Evolutionary conservation across 2,113 vertebrate species (phyloP), one percentile per base, ranked within the genome.

Genomic region (Anolis carolinensis): DNA sequence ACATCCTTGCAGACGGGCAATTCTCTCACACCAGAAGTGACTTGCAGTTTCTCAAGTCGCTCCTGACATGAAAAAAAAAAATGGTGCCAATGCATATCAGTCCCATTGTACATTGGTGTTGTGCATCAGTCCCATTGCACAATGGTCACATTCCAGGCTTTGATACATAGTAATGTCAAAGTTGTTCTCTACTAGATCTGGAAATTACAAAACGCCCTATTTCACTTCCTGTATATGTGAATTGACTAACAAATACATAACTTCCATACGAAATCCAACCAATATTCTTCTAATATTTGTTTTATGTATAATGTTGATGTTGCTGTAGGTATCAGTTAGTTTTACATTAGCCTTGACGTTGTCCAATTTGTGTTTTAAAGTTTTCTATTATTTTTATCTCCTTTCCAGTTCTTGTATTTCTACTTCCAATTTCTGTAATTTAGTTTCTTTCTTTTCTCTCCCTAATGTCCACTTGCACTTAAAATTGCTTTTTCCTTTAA

Each of bases 321-420:
- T 10, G 14, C 13, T n/a, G 68, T 32, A 70, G 10, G 32, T 32
- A 70, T 70, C 27, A n/a, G 9, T 68, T 68, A 68, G 67, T 9
- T n/a, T 68, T 30, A 27, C 21, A 67, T 23, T 67, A 67, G 65
- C 25, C 65, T 27, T 27, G 65, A 27, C 9, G 21, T 6, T 67
- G 27, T 67, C 55, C 14, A 67, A 27, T 67, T 67, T 27, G 27
- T 67, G 25, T 67, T 67, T 44, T 67, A 30, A 72, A 16, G 34
- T 72, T 20, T 72, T 72, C 32, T 81, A 48, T 7, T 80, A 65
- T 80, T 39, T 44, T 81, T n/a, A 67, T 81, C 23, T 62, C 34
- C 48, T 81, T 80, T 80, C 62, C 39, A 39, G 32, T 80, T 80
- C 36, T 62, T 80, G 39, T 80, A 65, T 80, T 80, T 80, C 59